A percentile compares a stretch with the other conserved stretches of the same genome.
Evolutionary conservation across 2,113 vertebrate species (phyloP).

Genomic region (Brachirus orientalis): DNA sequence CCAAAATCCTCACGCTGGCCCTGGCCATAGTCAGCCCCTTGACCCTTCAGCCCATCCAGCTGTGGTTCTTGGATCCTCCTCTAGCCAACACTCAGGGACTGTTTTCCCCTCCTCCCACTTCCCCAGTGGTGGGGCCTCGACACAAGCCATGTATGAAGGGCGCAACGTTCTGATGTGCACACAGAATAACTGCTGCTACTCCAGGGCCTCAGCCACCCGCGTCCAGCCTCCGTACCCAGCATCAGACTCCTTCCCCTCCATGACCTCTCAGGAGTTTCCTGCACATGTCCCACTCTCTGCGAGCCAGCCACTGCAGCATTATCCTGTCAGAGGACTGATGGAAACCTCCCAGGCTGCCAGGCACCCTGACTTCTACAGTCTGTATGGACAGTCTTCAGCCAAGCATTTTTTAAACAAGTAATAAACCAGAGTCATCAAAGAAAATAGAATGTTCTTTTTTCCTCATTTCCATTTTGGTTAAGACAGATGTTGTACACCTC

Average conservation of each 20-base stretch:
- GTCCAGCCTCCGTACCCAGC: slow-evolving; percentile 90
- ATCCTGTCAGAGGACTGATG: slow-evolving; percentile 95
- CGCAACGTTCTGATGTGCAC: slow-evolving; percentile 98
- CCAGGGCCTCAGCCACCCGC: slow-evolving; percentile 82
- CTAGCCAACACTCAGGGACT: slow-evolving; percentile 89
- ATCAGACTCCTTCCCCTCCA: slow-evolving; percentile 92
- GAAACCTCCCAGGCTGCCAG: slow-evolving; percentile 92
- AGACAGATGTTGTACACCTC: background rate
- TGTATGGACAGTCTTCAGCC: slow-evolving; percentile 92
- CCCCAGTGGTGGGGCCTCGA: slow-evolving; percentile 87
- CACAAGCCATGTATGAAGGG: slow-evolving; percentile 92
- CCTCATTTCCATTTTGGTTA: slow-evolving; percentile 30
- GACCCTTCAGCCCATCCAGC: slow-evolving; percentile 93
- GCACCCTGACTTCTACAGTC: slow-evolving; percentile 94
- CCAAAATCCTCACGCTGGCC: slow-evolving; percentile 62
- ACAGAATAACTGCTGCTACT: slow-evolving; percentile 99
- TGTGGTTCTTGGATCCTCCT: slow-evolving; percentile 71
- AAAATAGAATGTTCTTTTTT: slow-evolving; percentile 6
- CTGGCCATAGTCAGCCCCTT: slow-evolving; percentile 83
- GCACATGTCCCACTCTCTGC: slow-evolving; percentile 85
- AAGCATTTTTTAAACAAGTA: slow-evolving; percentile 98
- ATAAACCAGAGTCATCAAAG: slow-evolving; percentile 53
- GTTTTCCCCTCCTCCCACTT: slow-evolving; percentile 93
- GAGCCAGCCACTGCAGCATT: slow-evolving; percentile 92
- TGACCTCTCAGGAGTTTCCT: slow-evolving; percentile 93